A percentile compares a stretch with the other conserved stretches of the same genome.
Conservation (phyloP, 2,797 vertebrate genomes). For the Phoebastria nigripes region DNA sequence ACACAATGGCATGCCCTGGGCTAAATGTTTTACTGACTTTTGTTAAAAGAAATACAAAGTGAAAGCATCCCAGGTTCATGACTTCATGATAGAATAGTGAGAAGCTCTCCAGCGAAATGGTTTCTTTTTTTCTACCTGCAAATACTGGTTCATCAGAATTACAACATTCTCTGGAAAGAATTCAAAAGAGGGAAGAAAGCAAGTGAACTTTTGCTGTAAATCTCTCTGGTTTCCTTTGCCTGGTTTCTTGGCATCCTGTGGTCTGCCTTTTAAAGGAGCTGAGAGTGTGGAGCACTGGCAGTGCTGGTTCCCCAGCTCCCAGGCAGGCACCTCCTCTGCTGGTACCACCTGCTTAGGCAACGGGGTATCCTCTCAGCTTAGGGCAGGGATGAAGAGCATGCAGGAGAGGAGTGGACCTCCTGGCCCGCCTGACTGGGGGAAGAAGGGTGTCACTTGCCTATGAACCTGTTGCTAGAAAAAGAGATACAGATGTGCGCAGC, state of each 20-base stretch:
- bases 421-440: background rate
- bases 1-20: background rate
- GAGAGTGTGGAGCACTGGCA: accelerated
- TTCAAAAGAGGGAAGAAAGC: background rate
- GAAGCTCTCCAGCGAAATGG: background rate
- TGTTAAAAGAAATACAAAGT: background rate
- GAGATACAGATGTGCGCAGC: background rate
- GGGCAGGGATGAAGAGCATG: background rate
- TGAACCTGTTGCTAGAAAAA: background rate
- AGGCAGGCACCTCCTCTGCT: background rate
- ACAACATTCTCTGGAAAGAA: background rate
- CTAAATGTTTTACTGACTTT: background rate
- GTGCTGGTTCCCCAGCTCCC: background rate
- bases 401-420: background rate
- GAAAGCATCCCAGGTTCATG: background rate
- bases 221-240: background rate
- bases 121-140: background rate
- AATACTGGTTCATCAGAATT: background rate
- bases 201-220: background rate
- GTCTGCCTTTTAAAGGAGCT: background rate
- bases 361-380: background rate
- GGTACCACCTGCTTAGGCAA: background rate
- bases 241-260: background rate
- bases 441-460: background rate
- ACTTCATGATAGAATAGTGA: background rate